Conservation (phyloP, 37 sponge, comb jelly and placozoan genomes). For the Eunapius fragilis region DNA sequence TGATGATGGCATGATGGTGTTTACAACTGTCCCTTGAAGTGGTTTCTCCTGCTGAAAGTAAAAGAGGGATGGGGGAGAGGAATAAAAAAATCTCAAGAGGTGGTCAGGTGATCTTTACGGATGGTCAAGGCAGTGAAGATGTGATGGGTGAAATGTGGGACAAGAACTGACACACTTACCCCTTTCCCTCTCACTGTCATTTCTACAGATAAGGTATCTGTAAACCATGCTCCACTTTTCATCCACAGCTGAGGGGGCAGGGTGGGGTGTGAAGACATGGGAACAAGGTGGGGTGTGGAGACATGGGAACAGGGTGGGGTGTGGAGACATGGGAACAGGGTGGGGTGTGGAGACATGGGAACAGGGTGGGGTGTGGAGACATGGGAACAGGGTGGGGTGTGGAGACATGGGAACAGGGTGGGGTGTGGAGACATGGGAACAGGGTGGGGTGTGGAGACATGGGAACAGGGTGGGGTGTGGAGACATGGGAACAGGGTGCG, state of each 20-base stretch:
- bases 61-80: too few relatives aligned
- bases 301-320: not conserved
- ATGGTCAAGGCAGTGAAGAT: not conserved
- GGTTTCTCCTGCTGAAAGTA: not conserved
- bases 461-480: not conserved
- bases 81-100: not conserved
- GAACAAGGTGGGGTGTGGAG: not conserved
- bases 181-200: not conserved
- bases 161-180: not conserved
- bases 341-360: not conserved
- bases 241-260: not conserved
- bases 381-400: not conserved
- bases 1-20: not conserved
- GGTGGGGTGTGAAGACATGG: not conserved
- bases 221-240: slow-evolving; percentile 63
- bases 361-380: not conserved
- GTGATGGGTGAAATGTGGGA: too few relatives aligned
- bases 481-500: not conserved
- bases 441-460: not conserved
- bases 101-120: not conserved
- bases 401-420: too few relatives aligned
- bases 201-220: slow-evolving; percentile 13
- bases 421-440: not conserved
- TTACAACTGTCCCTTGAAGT: not conserved
- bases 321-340: too few relatives aligned